Percentiles rank a stretch among this genome's conserved stretches.
These are phyloP conservation scores for Napeogenes inachia DNA, from an alignment of 2,888 invertebrate species.

Conservation along the genomic window DNA sequence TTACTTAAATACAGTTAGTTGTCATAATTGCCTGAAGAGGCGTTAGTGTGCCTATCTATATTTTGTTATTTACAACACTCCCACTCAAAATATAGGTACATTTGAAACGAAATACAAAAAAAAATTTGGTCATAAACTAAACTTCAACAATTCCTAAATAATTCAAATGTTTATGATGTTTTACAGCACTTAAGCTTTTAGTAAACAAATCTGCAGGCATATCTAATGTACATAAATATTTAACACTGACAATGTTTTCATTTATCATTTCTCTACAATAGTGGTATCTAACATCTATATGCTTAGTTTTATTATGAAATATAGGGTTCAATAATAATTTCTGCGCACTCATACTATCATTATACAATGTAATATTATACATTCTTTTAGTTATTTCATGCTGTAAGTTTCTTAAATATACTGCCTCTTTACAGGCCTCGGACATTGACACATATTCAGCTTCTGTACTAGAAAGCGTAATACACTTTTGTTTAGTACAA, in stretches of 20 bases:
- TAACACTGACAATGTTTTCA: constrained; percentile 6
- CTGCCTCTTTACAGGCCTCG: too few species aligned
- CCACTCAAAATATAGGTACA: too few species aligned
- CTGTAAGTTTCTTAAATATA: background rate
- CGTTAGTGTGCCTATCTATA: too few species aligned
- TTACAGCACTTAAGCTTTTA: background rate
- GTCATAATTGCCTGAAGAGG: too few species aligned
- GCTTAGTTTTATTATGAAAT: too few species aligned
- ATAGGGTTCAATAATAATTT: constrained; percentile 8
- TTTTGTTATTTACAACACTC: too few species aligned
- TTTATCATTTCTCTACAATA: constrained; percentile 12
- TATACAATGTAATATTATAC: constrained; percentile 9
- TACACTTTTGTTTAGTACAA: too few species aligned
- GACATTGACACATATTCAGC: too few species aligned
- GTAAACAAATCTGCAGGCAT: constrained; percentile 3
- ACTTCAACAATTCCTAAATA: too few species aligned
- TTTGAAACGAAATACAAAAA: constrained; percentile 4
- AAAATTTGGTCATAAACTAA: background rate
- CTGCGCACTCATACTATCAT: constrained; percentile 9
- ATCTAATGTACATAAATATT: constrained; percentile 5
- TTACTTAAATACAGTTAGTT: too few species aligned
- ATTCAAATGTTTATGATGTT: background rate
- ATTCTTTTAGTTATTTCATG: background rate
- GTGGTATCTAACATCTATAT: too few species aligned
- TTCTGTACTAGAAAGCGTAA: too few species aligned